These are phyloP conservation scores for Baccha elongata DNA, from an alignment of 2,888 invertebrate genomes.

Conservation along the genomic window DNA sequence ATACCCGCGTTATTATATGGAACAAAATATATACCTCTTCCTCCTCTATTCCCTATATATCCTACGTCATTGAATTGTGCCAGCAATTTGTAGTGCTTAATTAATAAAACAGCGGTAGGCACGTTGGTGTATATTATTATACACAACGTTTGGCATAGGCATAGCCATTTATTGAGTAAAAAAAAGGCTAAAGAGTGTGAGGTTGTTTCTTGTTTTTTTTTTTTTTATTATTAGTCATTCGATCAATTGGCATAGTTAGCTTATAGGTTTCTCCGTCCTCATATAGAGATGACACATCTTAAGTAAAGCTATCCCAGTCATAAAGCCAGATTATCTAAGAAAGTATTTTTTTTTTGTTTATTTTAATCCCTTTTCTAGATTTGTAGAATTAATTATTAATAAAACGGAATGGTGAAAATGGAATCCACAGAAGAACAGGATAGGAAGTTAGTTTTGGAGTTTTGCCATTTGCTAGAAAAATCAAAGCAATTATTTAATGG, in stretches of 20 bases:
- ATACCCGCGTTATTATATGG: conserved; percentile 36
- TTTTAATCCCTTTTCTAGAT: conserved; percentile 75
- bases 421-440: conserved; percentile 93
- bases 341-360: background rate
- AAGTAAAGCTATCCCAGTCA: conserved; percentile 4
- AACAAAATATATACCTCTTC: background rate
- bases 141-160: conserved; percentile 16
- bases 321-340: conserved; percentile 3
- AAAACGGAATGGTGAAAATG: conserved; percentile 87
- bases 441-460: conserved; percentile 96
- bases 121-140: conserved; percentile 5
- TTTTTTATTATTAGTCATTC: conserved; percentile 64
- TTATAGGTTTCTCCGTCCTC: conserved; percentile 32
- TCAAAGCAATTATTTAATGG: conserved; percentile 99
- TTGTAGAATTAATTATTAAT: conserved; percentile 77
- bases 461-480: conserved; percentile 97
- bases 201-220: conserved; percentile 19
- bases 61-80: conserved; percentile 61
- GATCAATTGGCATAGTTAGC: conserved; percentile 63
- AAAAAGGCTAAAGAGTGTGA: conserved; percentile 44
- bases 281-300: conserved; percentile 65
- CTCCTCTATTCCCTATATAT: background rate
- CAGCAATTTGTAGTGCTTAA: conserved; percentile 59
- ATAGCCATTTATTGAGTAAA: conserved; percentile 38
- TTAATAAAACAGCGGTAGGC: conserved; percentile 68